Base-by-base conservation (phyloP, 2,888 invertebrate species). In the Amaurobius ferox region DNA sequence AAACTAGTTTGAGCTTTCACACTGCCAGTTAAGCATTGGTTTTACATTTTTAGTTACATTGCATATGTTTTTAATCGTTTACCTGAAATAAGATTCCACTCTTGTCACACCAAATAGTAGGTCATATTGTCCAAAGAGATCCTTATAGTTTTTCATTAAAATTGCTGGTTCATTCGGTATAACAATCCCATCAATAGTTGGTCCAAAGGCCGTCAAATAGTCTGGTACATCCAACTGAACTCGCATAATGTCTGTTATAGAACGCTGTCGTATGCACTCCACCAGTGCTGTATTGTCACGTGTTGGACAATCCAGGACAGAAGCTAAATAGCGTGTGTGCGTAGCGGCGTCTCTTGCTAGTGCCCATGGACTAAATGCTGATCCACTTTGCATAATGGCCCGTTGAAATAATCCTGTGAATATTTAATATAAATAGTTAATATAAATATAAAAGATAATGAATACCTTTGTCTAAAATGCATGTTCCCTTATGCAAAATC, bases 151-250 rank as follows among this genome's bases (percentile, higher is more conserved):
- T 48, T 87, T 85, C 88, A 90, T 89, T 29, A 90, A 88, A 23
- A 89, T 89, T 88, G 88, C 89, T 88, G 90, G 93, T 90, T 94
- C 93, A 28, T 91, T 96, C 94, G 19, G 95, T 90, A 97, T 96
- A 88, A 98, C 96, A 89, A 98, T 97, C 64, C 98, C 98, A 91
- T 98, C 98, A 77, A 98, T 96, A 90, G 97, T 97, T 5, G 98
- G 98, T 0, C 98, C 98, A 90, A 98, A 98, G 6, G 95, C 94
- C 23, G 96, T 96, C 90, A 95, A 94, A 91, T 96, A 97, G 90
- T 94, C 93, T n/a, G 95, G 94, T 16, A 81, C 61, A 39, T 77
- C 81, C n/a, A 80, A 61, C 13, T 83, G 79, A 0, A 80, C 87
- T 30, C 87, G 44, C 64, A 89, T 80, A 13, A 89, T 87, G 48